Conservation (phyloP, 2,888 invertebrate species). For the Poecilus cupreus region DNA sequence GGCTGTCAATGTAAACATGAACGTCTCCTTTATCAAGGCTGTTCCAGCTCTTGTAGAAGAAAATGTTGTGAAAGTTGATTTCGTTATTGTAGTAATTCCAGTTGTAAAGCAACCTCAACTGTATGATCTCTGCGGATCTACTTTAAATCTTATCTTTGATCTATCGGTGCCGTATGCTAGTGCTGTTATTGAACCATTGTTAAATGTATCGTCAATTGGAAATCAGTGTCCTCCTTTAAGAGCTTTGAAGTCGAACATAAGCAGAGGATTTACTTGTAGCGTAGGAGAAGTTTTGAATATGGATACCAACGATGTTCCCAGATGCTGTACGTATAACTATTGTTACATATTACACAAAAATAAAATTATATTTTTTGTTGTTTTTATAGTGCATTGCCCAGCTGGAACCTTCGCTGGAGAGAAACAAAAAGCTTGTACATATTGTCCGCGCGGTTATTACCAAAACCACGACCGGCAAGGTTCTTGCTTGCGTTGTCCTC, state of each 20-base stretch:
- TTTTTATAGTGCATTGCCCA: conserved; percentile 91
- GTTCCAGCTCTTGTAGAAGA: conserved; percentile 88
- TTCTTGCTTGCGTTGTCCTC: conserved; percentile 91
- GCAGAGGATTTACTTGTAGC: conserved; percentile 94
- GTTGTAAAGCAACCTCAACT: conserved; percentile 92
- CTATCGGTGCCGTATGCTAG: conserved; percentile 94
- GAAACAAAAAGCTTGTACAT: conserved; percentile 92
- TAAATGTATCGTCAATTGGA: conserved; percentile 92
- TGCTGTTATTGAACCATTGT: conserved; percentile 89
- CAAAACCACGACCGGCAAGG: conserved; percentile 95
- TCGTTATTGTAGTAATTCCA: conserved; percentile 90
- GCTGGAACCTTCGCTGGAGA: conserved; percentile 95
- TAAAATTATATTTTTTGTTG: conserved; percentile 66
- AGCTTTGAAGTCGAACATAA: conserved; percentile 88
- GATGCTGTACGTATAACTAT: conserved; percentile 84
- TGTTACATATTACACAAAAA: too few relatives aligned
- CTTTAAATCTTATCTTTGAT: conserved; percentile 94
- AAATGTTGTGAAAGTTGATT: conserved; percentile 93
- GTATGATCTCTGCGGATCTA: conserved; percentile 96
- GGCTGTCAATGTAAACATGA: conserved; percentile 95
- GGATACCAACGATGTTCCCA: conserved; percentile 92
- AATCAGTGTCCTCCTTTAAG: conserved; percentile 94
- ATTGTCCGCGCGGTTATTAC: conserved; percentile 94
- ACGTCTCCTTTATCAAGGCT: conserved; percentile 91
- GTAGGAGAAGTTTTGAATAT: conserved; percentile 95